Evolutionary conservation across 2,113 vertebrate genomes (phyloP).

Genomic region (Lampris incognitus): DNA sequence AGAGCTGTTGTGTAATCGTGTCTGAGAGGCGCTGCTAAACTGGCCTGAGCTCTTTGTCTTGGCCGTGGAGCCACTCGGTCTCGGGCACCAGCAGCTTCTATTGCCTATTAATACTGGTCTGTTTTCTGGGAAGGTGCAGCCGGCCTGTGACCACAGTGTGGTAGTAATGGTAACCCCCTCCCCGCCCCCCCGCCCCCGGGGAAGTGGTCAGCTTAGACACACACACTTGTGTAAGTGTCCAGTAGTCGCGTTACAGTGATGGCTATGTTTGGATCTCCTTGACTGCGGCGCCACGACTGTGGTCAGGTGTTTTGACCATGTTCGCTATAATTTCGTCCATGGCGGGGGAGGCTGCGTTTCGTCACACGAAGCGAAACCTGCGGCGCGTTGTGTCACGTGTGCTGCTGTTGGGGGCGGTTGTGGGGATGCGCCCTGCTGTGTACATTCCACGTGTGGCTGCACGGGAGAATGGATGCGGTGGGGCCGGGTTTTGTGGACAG

Average conservation of each 20-base stretch:
- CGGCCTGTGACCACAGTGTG: too few relatives aligned
- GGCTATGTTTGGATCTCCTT: slow-evolving; percentile 50
- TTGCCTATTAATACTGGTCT: slow-evolving; percentile 50
- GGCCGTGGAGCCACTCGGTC: slow-evolving; percentile 42
- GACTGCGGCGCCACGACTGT: slow-evolving; percentile 57
- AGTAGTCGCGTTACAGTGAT: slow-evolving; percentile 23
- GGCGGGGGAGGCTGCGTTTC: slow-evolving; percentile 66
- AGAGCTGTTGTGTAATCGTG: slow-evolving; percentile 75
- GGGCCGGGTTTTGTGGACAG: too few relatives aligned
- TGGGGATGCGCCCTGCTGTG: slow-evolving; percentile 18
- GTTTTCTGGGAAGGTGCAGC: slow-evolving; percentile 4
- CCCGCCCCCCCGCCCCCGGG: too few relatives aligned
- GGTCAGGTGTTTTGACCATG: slow-evolving; percentile 65
- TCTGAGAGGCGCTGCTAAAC: slow-evolving; percentile 69
- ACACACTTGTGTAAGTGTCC: slow-evolving; percentile 31
- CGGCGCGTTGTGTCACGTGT: slow-evolving; percentile 46
- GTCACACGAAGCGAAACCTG: slow-evolving; percentile 55
- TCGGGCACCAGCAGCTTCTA: slow-evolving; percentile 37
- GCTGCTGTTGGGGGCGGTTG: slow-evolving; percentile 21
- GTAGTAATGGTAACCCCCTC: too few relatives aligned
- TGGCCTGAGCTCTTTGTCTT: slow-evolving; percentile 66
- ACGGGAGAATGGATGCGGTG: slow-evolving; percentile 63
- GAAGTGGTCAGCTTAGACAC: background rate
- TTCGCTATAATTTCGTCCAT: slow-evolving; percentile 54
- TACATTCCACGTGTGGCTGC: slow-evolving; percentile 62